Evolutionary conservation across 1,140 invertebrate genomes (phyloP).

Genomic region (Pseudachorutes palmiensis): DNA sequence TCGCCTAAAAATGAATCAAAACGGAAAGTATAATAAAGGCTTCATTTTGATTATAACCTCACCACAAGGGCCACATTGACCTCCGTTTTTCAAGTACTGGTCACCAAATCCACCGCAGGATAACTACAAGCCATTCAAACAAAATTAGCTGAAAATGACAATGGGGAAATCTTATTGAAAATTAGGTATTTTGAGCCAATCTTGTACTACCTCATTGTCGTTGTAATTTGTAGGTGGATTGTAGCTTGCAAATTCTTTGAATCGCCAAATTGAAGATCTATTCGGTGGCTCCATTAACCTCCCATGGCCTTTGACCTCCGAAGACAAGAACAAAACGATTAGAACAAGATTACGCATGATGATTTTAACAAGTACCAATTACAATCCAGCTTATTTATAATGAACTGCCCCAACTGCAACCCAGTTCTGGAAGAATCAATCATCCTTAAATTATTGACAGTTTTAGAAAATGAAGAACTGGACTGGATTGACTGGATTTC

Average conservation of each 20-base stretch:
- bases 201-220: constrained; percentile 47
- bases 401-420: neutral
- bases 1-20: neutral
- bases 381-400: neutral
- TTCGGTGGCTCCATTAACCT: constrained; percentile 59
- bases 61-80: neutral
- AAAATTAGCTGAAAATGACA: neutral
- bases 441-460: neutral
- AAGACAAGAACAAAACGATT: neutral
- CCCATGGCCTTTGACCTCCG: constrained; percentile 48
- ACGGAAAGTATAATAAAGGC: neutral
- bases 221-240: constrained; percentile 60
- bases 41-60: neutral
- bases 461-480: neutral
- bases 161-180: neutral
- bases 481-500: too few relatives aligned
- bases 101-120: neutral
- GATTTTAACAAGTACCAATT: neutral
- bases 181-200: neutral
- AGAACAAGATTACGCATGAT: too few relatives aligned
- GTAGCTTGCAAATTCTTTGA: constrained; percentile 49
- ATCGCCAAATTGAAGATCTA: constrained; percentile 59
- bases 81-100: constrained; percentile 1
- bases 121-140: neutral
- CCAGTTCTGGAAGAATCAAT: neutral